These are phyloP conservation scores for Pogona vitticeps DNA, from an alignment of 2,113 vertebrate species.

Conservation along the genomic window DNA sequence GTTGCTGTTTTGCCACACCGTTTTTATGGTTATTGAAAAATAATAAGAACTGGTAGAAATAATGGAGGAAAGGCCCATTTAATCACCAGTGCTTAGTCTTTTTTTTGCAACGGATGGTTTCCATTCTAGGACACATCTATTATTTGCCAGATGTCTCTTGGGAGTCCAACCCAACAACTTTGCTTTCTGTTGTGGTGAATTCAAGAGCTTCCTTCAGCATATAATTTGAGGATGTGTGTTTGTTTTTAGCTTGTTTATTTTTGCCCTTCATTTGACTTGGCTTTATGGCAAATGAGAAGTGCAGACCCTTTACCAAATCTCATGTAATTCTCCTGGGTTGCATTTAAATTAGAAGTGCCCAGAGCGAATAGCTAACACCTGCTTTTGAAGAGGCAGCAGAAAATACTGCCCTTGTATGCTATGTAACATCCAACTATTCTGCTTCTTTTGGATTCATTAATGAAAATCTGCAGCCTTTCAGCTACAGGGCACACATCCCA, in stretches of 20 bases:
- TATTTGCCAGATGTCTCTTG: constrained; percentile 25
- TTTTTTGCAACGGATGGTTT: no score
- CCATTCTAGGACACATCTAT: constrained; percentile 10
- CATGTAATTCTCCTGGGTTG: constrained; percentile 16
- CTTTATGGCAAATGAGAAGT: constrained; percentile 24
- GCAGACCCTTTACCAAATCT: neutral
- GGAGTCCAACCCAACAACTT: constrained; percentile 1
- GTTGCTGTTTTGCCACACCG: constrained; percentile 38
- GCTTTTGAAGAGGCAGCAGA: constrained; percentile 37
- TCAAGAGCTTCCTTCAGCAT: constrained; percentile 26
- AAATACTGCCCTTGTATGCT: constrained; percentile 14
- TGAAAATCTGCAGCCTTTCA: neutral
- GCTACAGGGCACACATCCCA: neutral
- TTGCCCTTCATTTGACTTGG: constrained; percentile 13
- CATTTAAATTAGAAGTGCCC: constrained; percentile 34
- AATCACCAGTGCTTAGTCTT: constrained; percentile 8
- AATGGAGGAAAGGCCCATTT: neutral
- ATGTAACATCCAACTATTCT: constrained; percentile 12
- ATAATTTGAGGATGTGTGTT: constrained; percentile 1
- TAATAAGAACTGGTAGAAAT: constrained; percentile 46
- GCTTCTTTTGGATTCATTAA: constrained; percentile 1
- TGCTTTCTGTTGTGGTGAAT: neutral
- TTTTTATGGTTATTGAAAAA: constrained; percentile 51
- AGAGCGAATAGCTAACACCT: constrained; percentile 31
- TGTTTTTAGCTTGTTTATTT: constrained; percentile 10